A percentile compares a stretch with the other conserved stretches of the same genome.
These are phyloP conservation scores for Heliocidaris tuberculata DNA, from an alignment of 35 echinoderm and acorn worm genomes.

Conservation along the genomic window DNA sequence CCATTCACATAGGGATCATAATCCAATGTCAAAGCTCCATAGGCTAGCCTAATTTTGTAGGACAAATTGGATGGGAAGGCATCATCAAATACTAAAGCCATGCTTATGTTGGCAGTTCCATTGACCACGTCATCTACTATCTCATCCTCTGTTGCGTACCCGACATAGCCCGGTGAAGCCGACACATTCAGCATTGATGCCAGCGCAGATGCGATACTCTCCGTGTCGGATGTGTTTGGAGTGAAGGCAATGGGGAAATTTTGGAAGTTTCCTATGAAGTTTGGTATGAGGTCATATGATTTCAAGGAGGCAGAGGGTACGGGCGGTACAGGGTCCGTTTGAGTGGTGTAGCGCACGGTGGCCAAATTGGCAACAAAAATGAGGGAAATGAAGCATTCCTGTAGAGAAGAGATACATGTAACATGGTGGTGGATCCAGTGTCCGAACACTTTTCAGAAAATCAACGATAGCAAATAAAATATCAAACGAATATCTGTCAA, in stretches of 20 bases:
- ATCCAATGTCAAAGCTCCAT: not conserved
- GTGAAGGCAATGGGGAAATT: slow-evolving; percentile 29
- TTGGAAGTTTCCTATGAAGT: not conserved
- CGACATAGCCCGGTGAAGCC: not conserved
- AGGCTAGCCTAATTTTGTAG: slow-evolving; percentile 53
- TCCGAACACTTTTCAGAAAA: too few species aligned
- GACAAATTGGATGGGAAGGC: slow-evolving; percentile 51
- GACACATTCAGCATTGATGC: not conserved
- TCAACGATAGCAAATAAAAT: too few species aligned
- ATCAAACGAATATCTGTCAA: too few species aligned
- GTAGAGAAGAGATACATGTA: too few species aligned
- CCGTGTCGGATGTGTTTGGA: slow-evolving; percentile 7
- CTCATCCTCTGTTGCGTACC: slow-evolving; percentile 29
- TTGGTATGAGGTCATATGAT: not conserved
- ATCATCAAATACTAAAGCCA: slow-evolving; percentile 44
- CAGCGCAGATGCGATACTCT: not conserved
- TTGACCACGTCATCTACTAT: not conserved
- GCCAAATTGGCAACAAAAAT: slow-evolving; percentile 38
- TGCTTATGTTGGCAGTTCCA: not conserved
- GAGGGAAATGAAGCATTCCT: slow-evolving; percentile 60
- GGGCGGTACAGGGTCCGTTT: not conserved
- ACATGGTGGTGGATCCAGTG: too few species aligned
- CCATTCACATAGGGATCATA: not conserved
- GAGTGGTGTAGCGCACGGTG: slow-evolving; percentile 13
- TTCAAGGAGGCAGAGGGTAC: slow-evolving; percentile 10